Evolutionary conservation across 2,797 vertebrate species (phyloP).

Genomic region (Mastacembelus armatus): DNA sequence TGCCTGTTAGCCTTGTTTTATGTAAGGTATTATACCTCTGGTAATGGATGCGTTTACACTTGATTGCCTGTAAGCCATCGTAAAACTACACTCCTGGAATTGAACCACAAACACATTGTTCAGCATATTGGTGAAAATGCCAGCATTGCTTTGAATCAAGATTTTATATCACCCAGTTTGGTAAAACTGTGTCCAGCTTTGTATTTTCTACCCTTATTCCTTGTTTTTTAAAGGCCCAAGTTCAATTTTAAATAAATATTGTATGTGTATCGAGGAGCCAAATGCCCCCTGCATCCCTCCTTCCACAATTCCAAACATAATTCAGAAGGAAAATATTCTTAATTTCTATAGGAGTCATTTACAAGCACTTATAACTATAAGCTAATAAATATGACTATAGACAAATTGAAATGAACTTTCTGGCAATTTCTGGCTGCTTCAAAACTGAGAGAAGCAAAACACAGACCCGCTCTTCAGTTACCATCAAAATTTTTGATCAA

Average conservation of each 20-base stretch:
- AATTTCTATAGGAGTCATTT: background rate
- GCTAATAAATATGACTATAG: background rate
- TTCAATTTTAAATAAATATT: conserved; percentile 4
- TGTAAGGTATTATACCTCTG: background rate
- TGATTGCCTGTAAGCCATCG: background rate
- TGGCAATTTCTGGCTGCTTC: conserved; percentile 17
- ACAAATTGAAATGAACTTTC: background rate
- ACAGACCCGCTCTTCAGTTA: background rate
- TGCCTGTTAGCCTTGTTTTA: background rate
- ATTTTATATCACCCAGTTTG: background rate
- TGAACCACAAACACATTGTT: background rate
- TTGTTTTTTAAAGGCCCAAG: background rate
- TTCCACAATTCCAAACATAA: background rate
- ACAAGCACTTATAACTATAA: background rate
- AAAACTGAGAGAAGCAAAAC: conserved; percentile 10
- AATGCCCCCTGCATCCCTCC: no score
- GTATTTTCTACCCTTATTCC: no score
- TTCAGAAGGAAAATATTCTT: background rate
- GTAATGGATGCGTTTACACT: background rate
- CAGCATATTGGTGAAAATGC: background rate
- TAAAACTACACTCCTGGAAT: background rate
- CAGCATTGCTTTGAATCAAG: background rate
- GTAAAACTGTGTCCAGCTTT: background rate
- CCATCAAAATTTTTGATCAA: background rate
- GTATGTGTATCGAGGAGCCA: background rate